Evolutionary conservation across 2,797 vertebrate species (phyloP), one percentile per base, ranked within the genome.

Genomic region (Iguana delicatissima): DNA sequence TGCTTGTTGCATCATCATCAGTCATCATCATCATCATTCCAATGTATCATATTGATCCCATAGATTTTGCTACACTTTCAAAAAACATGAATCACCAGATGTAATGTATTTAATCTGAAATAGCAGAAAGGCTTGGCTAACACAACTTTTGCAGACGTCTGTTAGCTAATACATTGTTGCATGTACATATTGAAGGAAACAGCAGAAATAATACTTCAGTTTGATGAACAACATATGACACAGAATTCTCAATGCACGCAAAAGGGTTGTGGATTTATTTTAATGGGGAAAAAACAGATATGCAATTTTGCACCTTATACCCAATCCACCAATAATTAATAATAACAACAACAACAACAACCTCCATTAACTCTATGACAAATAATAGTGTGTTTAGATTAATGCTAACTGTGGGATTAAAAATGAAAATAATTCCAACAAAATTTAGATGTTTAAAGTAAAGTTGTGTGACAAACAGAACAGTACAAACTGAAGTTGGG

Each of bases 221-320:
- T 84, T 96, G 95, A 96, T 97, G 93, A 96, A 95, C 92, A 96
- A 95, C 92, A 95, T 91, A 91, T 93, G 93, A 94, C 93, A 93
- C 6, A 72, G 80, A 94, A 93, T n/a, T 16, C 69, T 81, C 84
- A 80, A 92, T 69, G 92, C 14, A 9, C 73, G 91, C 94, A 92
- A 95, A 90, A 84, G 57, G 20, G 8, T 91, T 94, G 93, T 80
- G 93, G 90, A 72, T 14, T 91, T 85, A 83, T 38, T 69, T 81
- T 59, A 20, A 42, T 22, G 38, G 26, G 1, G 76, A 69, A 82
- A 72, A 92, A 95, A 95, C 69, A 10, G 81, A 38, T 16, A 52
- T 13, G 87, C n/a, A 95, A 94, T 91, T 91, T 26, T 74, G 67
- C 67, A 67, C n/a, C 4, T 84, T 77, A n/a, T 57, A 55, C 20